phyloP scores from a whole-genome alignment of 2,888 invertebrate species.

The Dusona sp. region DNA sequence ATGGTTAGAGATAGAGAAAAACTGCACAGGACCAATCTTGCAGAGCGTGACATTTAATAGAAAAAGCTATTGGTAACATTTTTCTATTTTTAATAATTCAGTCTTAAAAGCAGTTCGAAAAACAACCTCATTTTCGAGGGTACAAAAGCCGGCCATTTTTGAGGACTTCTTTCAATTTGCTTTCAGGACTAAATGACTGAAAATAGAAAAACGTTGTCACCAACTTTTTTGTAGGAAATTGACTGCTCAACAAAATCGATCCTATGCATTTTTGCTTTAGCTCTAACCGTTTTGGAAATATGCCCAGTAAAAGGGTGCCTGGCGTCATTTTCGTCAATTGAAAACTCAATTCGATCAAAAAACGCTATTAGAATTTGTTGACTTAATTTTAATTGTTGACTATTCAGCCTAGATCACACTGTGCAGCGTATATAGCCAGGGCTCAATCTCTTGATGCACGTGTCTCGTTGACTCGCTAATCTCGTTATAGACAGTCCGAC shows the following conservation, averaged over 20 bases:
- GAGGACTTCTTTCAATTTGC: not conserved
- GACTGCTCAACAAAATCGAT: not conserved
- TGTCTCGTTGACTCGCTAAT: conserved; percentile 73
- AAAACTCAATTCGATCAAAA: not conserved
- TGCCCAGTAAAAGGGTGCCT: not conserved
- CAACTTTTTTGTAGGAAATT: no score
- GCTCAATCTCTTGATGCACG: conserved; percentile 49
- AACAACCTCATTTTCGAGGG: not conserved
- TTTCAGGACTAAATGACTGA: not conserved
- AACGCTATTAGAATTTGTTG: not conserved
- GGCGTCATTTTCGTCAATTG: no score
- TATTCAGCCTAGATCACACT: not conserved
- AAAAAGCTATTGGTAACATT: no score
- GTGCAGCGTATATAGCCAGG: not conserved
- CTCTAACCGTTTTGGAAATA: not conserved
- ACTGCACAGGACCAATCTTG: no score
- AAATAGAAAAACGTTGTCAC: not conserved
- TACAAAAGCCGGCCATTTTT: not conserved
- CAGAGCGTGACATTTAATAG: no score
- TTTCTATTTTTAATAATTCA: not conserved
- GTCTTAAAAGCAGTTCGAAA: no score
- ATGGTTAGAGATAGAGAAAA: no score
- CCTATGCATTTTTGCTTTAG: not conserved
- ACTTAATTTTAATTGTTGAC: not conserved
- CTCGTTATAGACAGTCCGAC: conserved; percentile 80